Evolutionary conservation across 2,113 vertebrate species (phyloP).

Genomic region (Syngnathus typhle): DNA sequence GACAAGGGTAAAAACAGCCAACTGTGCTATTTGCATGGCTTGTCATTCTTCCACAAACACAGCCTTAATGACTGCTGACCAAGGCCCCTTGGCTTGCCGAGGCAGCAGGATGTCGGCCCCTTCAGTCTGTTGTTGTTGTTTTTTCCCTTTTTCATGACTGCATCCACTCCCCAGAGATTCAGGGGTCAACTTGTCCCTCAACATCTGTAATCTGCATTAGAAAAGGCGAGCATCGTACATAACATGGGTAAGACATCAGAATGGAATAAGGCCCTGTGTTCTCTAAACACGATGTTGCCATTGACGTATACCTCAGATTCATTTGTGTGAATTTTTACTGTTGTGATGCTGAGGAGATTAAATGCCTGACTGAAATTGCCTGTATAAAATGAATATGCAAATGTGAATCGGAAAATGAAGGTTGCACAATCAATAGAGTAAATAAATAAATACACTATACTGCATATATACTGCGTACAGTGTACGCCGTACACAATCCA

Average conservation of each 20-base stretch:
- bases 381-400: constrained; percentile 65
- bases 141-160: constrained; percentile 23
- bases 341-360: constrained; percentile 53
- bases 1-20: constrained; percentile 65
- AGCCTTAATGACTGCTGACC: constrained; percentile 48
- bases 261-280: neutral
- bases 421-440: neutral
- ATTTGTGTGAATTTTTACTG: constrained; percentile 7
- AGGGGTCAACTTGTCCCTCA: constrained; percentile 41
- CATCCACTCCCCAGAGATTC: constrained; percentile 45
- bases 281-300: constrained; percentile 12
- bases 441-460: neutral
- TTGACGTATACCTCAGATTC: constrained; percentile 24
- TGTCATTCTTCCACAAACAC: constrained; percentile 61
- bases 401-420: constrained; percentile 34
- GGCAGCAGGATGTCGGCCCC: constrained; percentile 56
- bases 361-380: constrained; percentile 59
- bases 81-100: constrained; percentile 43
- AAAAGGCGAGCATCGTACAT: constrained; percentile 34
- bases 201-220: constrained; percentile 70
- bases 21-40: constrained; percentile 66
- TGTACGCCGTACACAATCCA: constrained; percentile 12
- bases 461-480: constrained; percentile 4
- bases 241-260: constrained; percentile 23
- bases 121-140: constrained; percentile 56